phyloP scores from a whole-genome alignment of 2,888 invertebrate species.

The Agapostemon virescens region DNA sequence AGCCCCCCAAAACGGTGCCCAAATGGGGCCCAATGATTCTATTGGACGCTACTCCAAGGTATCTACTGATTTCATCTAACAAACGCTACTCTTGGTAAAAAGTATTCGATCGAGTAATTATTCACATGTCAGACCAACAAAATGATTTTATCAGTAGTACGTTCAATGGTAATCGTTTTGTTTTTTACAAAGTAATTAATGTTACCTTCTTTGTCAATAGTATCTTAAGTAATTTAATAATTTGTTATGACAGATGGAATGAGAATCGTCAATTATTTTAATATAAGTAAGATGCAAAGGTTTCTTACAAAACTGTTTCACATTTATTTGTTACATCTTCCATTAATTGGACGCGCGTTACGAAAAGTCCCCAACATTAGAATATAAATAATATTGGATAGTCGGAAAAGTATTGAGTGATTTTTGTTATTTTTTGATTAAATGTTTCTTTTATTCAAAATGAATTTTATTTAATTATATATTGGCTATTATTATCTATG shows the following conservation, averaged over 20 bases:
- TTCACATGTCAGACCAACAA: background rate
- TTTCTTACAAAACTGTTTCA: background rate
- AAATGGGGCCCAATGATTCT: slow-evolving; percentile 71
- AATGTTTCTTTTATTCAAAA: too few species aligned
- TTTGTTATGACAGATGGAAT: background rate
- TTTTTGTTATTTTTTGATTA: too few species aligned
- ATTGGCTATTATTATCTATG: too few species aligned
- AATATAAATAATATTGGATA: too few species aligned
- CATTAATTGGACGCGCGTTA: too few species aligned
- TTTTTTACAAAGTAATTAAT: background rate
- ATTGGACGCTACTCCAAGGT: slow-evolving; percentile 72
- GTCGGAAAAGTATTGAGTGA: too few species aligned
- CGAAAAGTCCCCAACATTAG: too few species aligned
- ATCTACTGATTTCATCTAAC: slow-evolving; percentile 67
- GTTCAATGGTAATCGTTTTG: background rate
- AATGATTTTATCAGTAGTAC: background rate
- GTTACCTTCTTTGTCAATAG: background rate
- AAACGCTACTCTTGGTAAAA: slow-evolving; percentile 2
- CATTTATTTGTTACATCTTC: background rate
- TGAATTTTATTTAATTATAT: too few species aligned
- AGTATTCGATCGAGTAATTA: background rate
- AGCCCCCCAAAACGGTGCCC: slow-evolving; percentile 70
- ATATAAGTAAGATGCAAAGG: background rate
- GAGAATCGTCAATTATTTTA: background rate
- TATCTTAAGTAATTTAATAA: background rate